A percentile compares a stretch with the other conserved stretches of the same genome.
Evolutionary conservation across 1,140 invertebrate species (phyloP).

Genomic region (Chelonus insularis): DNA sequence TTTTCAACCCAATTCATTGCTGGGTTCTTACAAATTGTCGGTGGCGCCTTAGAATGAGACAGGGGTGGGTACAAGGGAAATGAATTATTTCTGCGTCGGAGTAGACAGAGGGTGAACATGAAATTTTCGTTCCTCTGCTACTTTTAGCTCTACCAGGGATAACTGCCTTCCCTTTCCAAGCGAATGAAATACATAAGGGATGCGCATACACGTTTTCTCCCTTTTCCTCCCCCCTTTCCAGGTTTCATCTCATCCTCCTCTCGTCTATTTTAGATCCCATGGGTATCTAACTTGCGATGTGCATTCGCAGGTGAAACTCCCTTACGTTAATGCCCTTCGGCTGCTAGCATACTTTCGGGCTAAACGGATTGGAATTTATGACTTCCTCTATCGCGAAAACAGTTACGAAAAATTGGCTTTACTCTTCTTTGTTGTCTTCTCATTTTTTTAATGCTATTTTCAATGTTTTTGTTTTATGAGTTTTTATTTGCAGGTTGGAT

Average conservation of each 20-base stretch:
- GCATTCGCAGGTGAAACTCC: conserved; percentile 12
- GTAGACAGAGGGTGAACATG: not conserved
- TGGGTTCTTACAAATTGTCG: conserved; percentile 17
- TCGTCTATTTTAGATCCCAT: no score
- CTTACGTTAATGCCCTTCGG: not conserved
- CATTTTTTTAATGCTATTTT: no score
- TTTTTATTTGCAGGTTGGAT: no score
- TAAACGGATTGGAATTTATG: conserved; percentile 13
- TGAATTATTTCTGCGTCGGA: conserved; percentile 24
- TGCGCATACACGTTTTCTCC: conserved; percentile 16
- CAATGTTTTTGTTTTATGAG: no score
- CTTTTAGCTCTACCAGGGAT: conserved; percentile 9
- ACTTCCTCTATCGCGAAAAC: not conserved
- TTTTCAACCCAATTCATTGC: not conserved
- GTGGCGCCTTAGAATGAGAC: conserved; percentile 10
- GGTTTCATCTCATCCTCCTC: not conserved
- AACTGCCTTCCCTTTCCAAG: conserved; percentile 9
- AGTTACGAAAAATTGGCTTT: conserved; percentile 3
- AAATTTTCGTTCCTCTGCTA: conserved; percentile 7
- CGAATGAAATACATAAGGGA: conserved; percentile 22
- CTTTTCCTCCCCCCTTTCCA: not conserved
- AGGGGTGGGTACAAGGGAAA: conserved; percentile 18
- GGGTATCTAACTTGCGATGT: not conserved
- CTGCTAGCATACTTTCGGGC: not conserved
- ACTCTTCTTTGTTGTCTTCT: not conserved